Conservation (phyloP, 2,888 invertebrate genomes). For the Ormyrus thymus region DNA sequence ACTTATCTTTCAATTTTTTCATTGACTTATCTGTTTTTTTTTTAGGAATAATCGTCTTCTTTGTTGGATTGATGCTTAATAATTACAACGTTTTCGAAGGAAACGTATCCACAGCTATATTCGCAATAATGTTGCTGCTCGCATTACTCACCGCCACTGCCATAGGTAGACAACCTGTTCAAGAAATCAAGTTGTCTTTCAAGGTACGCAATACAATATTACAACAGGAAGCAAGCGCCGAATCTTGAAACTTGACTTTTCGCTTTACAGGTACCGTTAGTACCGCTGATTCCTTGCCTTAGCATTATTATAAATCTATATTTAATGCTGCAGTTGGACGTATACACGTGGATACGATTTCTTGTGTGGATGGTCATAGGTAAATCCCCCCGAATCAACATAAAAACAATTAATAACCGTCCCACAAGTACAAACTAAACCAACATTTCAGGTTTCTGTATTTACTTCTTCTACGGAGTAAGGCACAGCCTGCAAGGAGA, state of each 20-base stretch:
- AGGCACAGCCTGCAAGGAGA: constrained; percentile 83
- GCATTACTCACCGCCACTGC: constrained; percentile 78
- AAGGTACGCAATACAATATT: constrained; percentile 76
- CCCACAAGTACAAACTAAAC: no score
- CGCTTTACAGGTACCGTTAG: constrained; percentile 83
- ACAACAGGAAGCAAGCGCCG: background rate
- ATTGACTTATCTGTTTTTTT: background rate
- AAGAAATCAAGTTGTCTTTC: constrained; percentile 80
- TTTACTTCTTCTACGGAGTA: constrained; percentile 92
- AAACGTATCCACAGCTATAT: constrained; percentile 65
- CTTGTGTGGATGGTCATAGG: constrained; percentile 89
- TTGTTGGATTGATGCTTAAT: constrained; percentile 76
- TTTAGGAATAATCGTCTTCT: constrained; percentile 78
- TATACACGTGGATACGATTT: constrained; percentile 92
- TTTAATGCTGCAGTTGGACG: constrained; percentile 91
- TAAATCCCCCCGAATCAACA: constrained; percentile 66
- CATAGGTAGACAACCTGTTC: constrained; percentile 83
- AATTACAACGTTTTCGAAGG: constrained; percentile 66
- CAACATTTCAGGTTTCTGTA: constrained; percentile 81
- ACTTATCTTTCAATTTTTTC: no score
- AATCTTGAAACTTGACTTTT: constrained; percentile 6
- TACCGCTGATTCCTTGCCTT: constrained; percentile 89
- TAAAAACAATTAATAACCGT: no score
- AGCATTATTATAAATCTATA: constrained; percentile 92
- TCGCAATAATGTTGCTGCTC: constrained; percentile 62